Evolutionary conservation across 2,113 vertebrate species (phyloP), one percentile per base, ranked within the genome.

Genomic region (Butorides virescens): DNA sequence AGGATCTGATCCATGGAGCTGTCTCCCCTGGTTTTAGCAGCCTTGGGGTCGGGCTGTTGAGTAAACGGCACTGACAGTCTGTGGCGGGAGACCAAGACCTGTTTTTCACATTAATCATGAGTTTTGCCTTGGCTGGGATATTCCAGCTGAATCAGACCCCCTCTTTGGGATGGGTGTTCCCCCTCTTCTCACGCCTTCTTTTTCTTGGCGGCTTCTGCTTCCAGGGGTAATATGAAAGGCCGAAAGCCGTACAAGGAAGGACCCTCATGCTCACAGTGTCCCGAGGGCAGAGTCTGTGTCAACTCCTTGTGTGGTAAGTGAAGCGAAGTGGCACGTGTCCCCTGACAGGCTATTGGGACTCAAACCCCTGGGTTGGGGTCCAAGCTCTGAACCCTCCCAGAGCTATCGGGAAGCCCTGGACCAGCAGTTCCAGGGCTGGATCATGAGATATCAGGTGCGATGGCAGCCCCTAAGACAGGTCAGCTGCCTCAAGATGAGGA

Each of bases 301-400:
- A n/a, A 95, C 55, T 86, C 85, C 47, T 86, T 98, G 72, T 98
- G 98, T n/a, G 98, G 98, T 98, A 87, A 98, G 98, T 96, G 50
- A 39, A 44, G 73, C 20, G 0, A 59, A 55, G 47, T 5, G 2
- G 2, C 4, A 0, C 0, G 0, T 22, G 62, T n/a, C 27, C 68
- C 61, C 25, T 67, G 66, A 7, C 6, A 36, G 14, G 56, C 16
- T 42, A 7, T 4, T 26, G 29, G 36, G 34, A 32, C 62, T 19
- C 49, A 12, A 11, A 23, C 4, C 18, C 13, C 2, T 36, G 3
- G 71, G 39, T 5, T 76, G 79, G 56, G 42, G 37, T 63, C 34
- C 32, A 34, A 37, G 66, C 46, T 92, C 49, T 55, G 67, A 66
- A 44, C 23, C 18, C 21, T 56, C n/a, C 25, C 67, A 66, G 89